These are phyloP conservation scores for Microcebus lehilahytsara DNA, from an alignment of 2,113 vertebrate species.

Conservation along the genomic window DNA sequence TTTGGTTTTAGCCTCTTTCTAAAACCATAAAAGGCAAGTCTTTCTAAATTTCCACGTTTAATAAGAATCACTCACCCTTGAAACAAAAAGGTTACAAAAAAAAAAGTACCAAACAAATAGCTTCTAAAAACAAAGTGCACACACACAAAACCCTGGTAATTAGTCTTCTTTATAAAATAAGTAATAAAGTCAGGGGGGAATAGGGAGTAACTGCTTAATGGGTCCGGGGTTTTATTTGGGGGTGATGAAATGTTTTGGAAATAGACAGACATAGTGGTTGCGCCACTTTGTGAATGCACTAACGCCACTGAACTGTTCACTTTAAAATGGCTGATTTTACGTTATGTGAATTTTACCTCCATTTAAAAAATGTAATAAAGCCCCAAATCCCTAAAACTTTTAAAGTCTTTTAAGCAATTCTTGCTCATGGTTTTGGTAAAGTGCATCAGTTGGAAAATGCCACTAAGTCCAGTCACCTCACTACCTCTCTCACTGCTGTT, in stretches of 20 bases:
- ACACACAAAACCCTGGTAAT: neutral
- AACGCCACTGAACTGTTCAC: neutral
- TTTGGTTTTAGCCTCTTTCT: neutral
- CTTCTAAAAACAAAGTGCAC: neutral
- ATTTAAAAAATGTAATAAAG: neutral
- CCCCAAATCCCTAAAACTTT: neutral
- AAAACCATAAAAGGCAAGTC: neutral
- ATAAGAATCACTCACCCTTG: neutral
- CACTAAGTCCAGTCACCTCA: neutral
- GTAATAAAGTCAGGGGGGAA: neutral
- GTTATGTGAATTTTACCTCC: neutral
- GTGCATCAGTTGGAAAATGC: constrained; percentile 7
- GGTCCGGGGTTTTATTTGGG: neutral
- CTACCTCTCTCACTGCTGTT: neutral
- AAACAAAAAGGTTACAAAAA: constrained; percentile 24
- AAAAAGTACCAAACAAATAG: neutral
- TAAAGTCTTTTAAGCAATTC: neutral
- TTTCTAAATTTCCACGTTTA: neutral
- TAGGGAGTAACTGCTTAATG: neutral
- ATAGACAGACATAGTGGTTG: neutral
- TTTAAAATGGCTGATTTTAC: neutral
- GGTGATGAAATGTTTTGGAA: neutral
- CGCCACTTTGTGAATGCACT: neutral
- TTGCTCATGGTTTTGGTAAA: constrained; percentile 12
- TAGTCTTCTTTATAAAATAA: neutral